phyloP scores from a whole-genome alignment of 2,797 vertebrate species.

The Chloroceryle amazona region DNA sequence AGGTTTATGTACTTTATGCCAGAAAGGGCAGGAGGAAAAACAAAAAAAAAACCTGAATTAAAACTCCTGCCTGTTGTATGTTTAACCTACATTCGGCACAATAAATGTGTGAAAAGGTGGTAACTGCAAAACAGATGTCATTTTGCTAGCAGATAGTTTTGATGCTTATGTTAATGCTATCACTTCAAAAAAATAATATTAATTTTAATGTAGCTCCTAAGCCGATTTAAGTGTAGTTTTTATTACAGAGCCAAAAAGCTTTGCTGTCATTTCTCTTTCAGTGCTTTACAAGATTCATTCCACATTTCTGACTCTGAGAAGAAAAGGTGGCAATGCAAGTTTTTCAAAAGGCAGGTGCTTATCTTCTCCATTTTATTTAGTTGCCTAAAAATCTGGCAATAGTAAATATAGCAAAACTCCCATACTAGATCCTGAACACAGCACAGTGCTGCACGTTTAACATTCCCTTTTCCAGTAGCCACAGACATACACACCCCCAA shows the following conservation, averaged over 20 bases:
- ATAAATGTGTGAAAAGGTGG: not conserved
- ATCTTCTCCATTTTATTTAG: not conserved
- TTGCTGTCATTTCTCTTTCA: not conserved
- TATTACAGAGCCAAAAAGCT: not conserved
- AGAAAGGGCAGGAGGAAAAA: not conserved
- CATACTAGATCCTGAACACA: not conserved
- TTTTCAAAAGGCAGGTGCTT: not conserved
- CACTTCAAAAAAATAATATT: not conserved
- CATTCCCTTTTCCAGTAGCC: not conserved
- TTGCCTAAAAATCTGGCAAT: not conserved
- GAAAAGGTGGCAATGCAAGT: not conserved
- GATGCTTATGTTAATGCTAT: not conserved
- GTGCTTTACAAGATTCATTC: not conserved
- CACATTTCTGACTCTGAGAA: not conserved
- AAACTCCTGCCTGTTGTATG: not conserved
- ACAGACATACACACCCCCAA: not conserved
- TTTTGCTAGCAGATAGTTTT: not conserved
- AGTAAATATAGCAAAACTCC: not conserved
- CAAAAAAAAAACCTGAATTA: not conserved
- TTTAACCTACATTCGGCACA: not conserved
- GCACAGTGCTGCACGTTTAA: not conserved
- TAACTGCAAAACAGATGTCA: not conserved
- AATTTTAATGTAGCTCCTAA: not conserved
- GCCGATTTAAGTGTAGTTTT: not conserved
- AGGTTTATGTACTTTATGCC: conserved; percentile 58